Evolutionary conservation across 2,113 vertebrate genomes (phyloP), one percentile per base, ranked within the genome.

Genomic region (Tamias sibiricus): DNA sequence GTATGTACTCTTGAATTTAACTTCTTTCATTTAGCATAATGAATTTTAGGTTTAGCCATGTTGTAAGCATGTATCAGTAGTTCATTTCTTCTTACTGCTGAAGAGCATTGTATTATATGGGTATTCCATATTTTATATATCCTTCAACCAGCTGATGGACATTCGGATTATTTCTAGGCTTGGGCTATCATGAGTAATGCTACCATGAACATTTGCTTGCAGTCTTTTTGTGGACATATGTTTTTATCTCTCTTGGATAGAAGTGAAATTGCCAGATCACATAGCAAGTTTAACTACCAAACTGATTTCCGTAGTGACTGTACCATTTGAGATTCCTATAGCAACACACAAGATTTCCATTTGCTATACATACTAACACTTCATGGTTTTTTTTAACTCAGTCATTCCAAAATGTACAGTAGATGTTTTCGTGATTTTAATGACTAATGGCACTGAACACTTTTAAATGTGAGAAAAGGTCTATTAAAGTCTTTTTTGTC

Each of bases 251-350:
- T 74, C n/a, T 44, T 93, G 44, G 47, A 19, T 42, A 82, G 24
- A 37, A 87, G 47, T 87, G 44, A 57, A 93, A 79, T 1, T 64
- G 72, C 44, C 69, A 8, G 32, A 92, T 87, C 76, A 75, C 35
- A 74, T 40, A 35, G 40, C 69, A 95, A 59, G 68, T 88, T 80
- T 80, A 77, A 62, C 44, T 89, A 49, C 30, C 80, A 93, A 93
- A 85, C 28, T 90, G 44, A 76, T 42, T 71, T 71, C n/a, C 72
- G 72, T 24, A 59, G 8, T 59, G 57, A 59, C 2, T 66, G 12
- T 42, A 89, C 16, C 57, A 59, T 40, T 66, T 74, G 64, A 93
- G 10, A 86, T 66, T 90, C 24, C 68, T 54, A 85, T 8, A 32
- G 26, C 62, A 84, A 89, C 26, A 4, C 9, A 52, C 22, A 40